These are phyloP conservation scores for Xiphophorus hellerii DNA, from an alignment of 2,113 vertebrate genomes.

Conservation along the genomic window DNA sequence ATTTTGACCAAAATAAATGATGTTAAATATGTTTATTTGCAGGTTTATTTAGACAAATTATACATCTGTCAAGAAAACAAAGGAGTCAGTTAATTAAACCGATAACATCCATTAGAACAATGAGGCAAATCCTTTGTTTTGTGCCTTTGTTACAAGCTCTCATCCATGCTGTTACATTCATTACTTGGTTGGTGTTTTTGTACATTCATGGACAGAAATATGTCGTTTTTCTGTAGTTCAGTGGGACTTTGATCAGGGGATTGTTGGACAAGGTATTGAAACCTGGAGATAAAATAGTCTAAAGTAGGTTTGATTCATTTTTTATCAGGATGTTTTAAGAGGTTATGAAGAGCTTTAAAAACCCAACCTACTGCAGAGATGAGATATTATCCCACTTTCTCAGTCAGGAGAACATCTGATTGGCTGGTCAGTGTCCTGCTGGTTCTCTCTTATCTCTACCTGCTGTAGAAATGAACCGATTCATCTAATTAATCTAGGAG, in stretches of 20 bases:
- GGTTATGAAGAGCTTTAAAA: too few species aligned
- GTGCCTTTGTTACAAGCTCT: constrained; percentile 49
- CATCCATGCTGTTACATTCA: constrained; percentile 54
- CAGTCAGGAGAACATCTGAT: too few species aligned
- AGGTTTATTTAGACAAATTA: too few species aligned
- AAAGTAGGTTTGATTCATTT: neutral
- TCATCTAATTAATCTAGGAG: neutral
- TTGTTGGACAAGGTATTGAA: constrained; percentile 35
- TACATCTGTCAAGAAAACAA: too few species aligned
- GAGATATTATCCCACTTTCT: too few species aligned
- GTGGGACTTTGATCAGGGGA: neutral
- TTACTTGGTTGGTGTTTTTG: neutral
- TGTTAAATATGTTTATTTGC: too few species aligned
- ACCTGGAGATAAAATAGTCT: constrained; percentile 4
- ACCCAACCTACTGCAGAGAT: too few species aligned
- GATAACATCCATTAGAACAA: constrained; percentile 9
- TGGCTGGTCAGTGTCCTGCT: constrained; percentile 50
- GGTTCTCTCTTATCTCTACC: neutral
- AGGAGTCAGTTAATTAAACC: too few species aligned
- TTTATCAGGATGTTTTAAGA: too few species aligned
- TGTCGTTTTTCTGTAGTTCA: neutral
- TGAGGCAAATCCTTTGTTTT: constrained; percentile 32
- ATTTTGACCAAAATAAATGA: too few species aligned
- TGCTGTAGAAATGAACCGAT: neutral
- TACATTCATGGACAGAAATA: constrained; percentile 12